Evolutionary conservation across 2,888 invertebrate genomes (phyloP), one percentile per base, ranked within the genome.

Genomic region (Scaeva pyrastri): DNA sequence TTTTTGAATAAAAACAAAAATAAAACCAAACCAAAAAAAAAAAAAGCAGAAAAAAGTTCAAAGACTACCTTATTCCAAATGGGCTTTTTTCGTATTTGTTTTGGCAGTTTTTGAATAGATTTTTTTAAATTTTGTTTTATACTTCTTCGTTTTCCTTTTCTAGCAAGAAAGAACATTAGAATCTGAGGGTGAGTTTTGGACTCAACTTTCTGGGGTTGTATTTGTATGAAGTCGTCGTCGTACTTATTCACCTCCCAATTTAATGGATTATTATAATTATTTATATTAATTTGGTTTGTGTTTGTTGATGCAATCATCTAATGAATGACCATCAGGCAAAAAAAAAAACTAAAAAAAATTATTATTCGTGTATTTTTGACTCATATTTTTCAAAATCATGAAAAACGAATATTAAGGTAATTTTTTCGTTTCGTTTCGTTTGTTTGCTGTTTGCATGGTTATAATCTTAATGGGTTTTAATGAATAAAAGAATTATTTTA

Each of bases 241-340:
- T 31, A 31, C 31, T 31, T 31, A 31, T 8, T 8, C 1, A 31
- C 31, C 31, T 2, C 31, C 31, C 1, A 19, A 12, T 16, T 10
- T 60, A 16, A 23, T 58, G 16, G 16, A 58, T 58, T 36, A 12
- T 64, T 31, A 50, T 73, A 39, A 45, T 66, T 72, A 64, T 73
- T 60, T 68, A 50, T 50, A 14, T 50, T 52, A 39, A n/a, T 68
- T 68, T 74, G 73, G 68, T 45, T 45, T 60, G 60, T 68, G 55
- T 75, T 81, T 75, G 60, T 75, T 75, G 74, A 71, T 81, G 81
- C 70, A 76, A 81, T 75, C 55, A 31, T 31, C 31, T 7, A 31
- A 31, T 31, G 64, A 76, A 75, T 81, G 80, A 55, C 75, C 80
- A 58, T 70, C 55, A 70, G 71, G 19, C 16, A 26, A 7, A 26